Evolutionary conservation across 2,888 invertebrate genomes (phyloP).

Genomic region (Cylindroiulus punctatus): DNA sequence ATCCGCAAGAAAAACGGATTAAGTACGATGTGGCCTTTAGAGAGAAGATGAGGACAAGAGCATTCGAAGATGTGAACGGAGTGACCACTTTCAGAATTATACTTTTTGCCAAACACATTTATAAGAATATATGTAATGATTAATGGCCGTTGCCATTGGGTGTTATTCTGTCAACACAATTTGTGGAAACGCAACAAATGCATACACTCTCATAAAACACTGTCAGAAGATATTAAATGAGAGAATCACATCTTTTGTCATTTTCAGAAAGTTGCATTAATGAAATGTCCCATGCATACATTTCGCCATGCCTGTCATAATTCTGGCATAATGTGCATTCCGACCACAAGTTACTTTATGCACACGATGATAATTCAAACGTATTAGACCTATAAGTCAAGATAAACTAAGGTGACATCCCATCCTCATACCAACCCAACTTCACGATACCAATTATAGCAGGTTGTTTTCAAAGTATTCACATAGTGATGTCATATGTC

Average conservation of each 20-base stretch:
- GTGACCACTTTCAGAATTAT: neutral
- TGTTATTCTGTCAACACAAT: conserved; percentile 33
- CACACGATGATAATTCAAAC: neutral
- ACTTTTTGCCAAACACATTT: neutral
- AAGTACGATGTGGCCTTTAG: neutral
- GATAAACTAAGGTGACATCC: neutral
- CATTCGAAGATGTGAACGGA: neutral
- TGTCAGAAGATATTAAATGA: neutral
- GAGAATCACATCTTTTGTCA: neutral
- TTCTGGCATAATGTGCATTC: neutral
- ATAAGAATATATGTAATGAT: neutral
- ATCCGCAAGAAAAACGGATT: neutral
- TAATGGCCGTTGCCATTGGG: neutral
- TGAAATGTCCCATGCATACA: neutral
- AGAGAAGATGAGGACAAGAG: neutral
- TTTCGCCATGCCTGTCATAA: neutral
- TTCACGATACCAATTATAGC: too few relatives aligned
- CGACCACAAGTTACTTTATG: neutral
- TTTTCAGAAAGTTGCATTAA: conserved; percentile 16
- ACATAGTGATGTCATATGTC: too few relatives aligned
- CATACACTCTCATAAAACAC: neutral
- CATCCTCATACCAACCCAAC: too few relatives aligned
- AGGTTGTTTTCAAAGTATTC: too few relatives aligned
- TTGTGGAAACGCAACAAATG: neutral
- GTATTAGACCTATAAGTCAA: neutral